Evolutionary conservation across 1,140 invertebrate genomes (phyloP).

Genomic region (Trachymyrmex cornetzi): DNA sequence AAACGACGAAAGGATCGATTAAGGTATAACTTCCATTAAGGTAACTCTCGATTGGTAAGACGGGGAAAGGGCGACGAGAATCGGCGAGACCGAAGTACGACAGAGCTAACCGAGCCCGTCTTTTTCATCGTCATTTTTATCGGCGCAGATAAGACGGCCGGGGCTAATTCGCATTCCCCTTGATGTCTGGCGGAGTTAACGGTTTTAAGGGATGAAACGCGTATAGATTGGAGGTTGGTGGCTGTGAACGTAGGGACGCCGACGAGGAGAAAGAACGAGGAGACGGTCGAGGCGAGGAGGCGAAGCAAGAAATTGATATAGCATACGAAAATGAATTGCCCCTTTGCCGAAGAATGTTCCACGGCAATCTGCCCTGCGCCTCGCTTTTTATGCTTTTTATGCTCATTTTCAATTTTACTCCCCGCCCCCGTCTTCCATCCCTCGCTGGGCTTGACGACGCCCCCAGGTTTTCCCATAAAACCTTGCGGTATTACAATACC

Average conservation of each 20-base stretch:
- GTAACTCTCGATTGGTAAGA: constrained; percentile 31
- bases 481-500: constrained; percentile 83
- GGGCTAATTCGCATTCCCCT: constrained; percentile 86
- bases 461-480: constrained; percentile 83
- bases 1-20: constrained; percentile 69
- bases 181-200: constrained; percentile 85
- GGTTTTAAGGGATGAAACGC: constrained; percentile 86
- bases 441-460: constrained; percentile 67
- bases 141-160: constrained; percentile 79
- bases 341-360: constrained; percentile 85
- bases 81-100: neutral
- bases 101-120: constrained; percentile 39
- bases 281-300: constrained; percentile 79
- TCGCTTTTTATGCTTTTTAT: constrained; percentile 86
- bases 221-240: constrained; percentile 83
- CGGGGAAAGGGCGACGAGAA: neutral
- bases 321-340: constrained; percentile 87
- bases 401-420: constrained; percentile 86
- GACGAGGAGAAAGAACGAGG: constrained; percentile 61
- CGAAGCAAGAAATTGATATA: constrained; percentile 87
- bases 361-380: constrained; percentile 85
- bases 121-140: constrained; percentile 78
- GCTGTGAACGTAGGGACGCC: constrained; percentile 67
- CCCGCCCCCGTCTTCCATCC: constrained; percentile 69
- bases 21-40: constrained; percentile 70